These are phyloP conservation scores for Philopedon plagiatum DNA, from an alignment of 2,888 invertebrate species.

Conservation along the genomic window DNA sequence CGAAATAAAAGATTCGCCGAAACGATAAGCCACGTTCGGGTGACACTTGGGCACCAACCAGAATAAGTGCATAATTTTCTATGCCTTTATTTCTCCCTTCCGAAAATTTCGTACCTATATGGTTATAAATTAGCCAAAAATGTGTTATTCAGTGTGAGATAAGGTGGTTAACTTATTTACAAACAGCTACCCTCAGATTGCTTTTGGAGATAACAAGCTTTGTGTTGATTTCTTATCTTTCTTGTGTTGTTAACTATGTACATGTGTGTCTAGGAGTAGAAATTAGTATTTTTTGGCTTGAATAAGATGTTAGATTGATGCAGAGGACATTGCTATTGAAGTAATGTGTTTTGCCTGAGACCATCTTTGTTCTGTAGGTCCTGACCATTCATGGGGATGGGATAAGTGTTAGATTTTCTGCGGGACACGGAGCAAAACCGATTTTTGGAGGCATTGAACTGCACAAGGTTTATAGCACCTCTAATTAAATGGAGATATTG, in stretches of 20 bases:
- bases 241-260: background rate
- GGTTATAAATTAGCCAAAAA: background rate
- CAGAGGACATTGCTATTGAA: too few relatives aligned
- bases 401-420: too few relatives aligned
- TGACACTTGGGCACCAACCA: constrained; percentile 5
- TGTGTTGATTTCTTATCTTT: background rate
- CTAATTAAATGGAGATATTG: too few relatives aligned
- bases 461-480: too few relatives aligned
- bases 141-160: background rate
- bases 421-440: too few relatives aligned
- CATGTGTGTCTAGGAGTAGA: background rate
- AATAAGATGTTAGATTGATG: too few relatives aligned
- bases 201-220: background rate
- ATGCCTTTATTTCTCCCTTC: constrained; percentile 7
- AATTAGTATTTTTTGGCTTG: background rate
- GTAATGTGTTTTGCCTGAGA: too few relatives aligned
- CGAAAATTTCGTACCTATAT: constrained; percentile 6
- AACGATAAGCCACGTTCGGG: constrained; percentile 1
- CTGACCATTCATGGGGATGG: too few relatives aligned
- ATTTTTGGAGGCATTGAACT: too few relatives aligned
- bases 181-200: background rate
- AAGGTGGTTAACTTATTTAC: constrained; percentile 1
- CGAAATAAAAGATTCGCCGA: too few relatives aligned
- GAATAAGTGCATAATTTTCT: constrained; percentile 19
- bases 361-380: too few relatives aligned